Evolutionary conservation across 2,113 vertebrate genomes (phyloP).

Genomic region (Corydoras maculifer): DNA sequence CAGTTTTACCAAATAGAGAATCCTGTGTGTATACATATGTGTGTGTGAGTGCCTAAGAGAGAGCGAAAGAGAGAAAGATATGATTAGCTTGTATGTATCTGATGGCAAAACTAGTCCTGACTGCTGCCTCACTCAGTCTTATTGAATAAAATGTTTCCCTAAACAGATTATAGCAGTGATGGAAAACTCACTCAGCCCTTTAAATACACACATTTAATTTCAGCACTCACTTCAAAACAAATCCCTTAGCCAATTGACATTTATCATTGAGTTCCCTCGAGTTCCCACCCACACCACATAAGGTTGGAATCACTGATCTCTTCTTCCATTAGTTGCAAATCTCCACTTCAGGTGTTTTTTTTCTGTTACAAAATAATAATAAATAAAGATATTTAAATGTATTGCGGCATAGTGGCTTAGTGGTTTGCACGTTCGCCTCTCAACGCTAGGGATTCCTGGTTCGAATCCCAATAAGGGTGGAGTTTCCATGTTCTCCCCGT

Average conservation of each 20-base stretch:
- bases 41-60: background rate
- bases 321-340: background rate
- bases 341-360: slow-evolving; percentile 13
- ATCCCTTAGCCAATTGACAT: slow-evolving; percentile 7
- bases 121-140: background rate
- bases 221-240: slow-evolving; percentile 14
- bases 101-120: background rate
- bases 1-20: too few species aligned
- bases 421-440: too few species aligned
- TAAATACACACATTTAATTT: slow-evolving; percentile 18
- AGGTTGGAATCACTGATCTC: background rate
- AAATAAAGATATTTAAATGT: too few species aligned
- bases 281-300: background rate
- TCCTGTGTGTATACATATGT: background rate
- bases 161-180: slow-evolving; percentile 16
- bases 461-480: too few species aligned
- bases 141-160: slow-evolving; percentile 1
- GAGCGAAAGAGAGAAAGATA: background rate
- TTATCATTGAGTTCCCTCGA: slow-evolving; percentile 22
- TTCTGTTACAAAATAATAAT: background rate
- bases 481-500: too few species aligned
- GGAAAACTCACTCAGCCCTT: background rate
- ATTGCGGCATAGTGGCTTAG: too few species aligned
- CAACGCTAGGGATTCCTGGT: too few species aligned
- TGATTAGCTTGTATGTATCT: background rate